Conservation (phyloP, 2,888 invertebrate species). For the Patella depressa region DNA sequence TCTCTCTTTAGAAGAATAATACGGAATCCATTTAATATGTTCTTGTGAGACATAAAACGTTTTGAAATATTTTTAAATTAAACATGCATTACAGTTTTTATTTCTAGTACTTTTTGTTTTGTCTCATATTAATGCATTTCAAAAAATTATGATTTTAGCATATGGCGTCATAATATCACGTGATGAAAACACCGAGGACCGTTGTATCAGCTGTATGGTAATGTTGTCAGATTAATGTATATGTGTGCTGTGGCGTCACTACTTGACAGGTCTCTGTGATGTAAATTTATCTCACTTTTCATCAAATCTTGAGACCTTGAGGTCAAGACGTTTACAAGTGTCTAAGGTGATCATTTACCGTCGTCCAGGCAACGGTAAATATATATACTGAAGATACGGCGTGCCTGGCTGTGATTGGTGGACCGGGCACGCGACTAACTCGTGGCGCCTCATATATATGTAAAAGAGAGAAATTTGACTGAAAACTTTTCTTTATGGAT, state of each 20-base stretch:
- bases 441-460: background rate
- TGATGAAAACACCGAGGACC: background rate
- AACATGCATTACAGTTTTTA: no score
- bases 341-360: background rate
- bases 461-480: no score
- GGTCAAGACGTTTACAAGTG: slow-evolving; percentile 7
- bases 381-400: background rate
- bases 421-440: slow-evolving; percentile 7
- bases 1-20: no score
- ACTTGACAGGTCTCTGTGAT: slow-evolving; percentile 13
- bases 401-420: background rate
- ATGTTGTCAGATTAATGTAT: background rate
- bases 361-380: slow-evolving; percentile 9
- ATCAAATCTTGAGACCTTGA: slow-evolving; percentile 5
- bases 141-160: background rate
- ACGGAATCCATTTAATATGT: no score
- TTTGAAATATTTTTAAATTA: no score
- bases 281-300: slow-evolving; percentile 12
- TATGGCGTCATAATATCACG: slow-evolving; percentile 5
- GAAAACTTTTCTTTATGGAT: no score
- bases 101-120: no score
- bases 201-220: slow-evolving; percentile 2
- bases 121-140: no score
- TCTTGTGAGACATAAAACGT: no score
- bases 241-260: slow-evolving; percentile 5